Percentiles rank a stretch among this genome's conserved stretches.
Conservation (phyloP, 2,888 invertebrate genomes). For the Hyalella azteca region DNA sequence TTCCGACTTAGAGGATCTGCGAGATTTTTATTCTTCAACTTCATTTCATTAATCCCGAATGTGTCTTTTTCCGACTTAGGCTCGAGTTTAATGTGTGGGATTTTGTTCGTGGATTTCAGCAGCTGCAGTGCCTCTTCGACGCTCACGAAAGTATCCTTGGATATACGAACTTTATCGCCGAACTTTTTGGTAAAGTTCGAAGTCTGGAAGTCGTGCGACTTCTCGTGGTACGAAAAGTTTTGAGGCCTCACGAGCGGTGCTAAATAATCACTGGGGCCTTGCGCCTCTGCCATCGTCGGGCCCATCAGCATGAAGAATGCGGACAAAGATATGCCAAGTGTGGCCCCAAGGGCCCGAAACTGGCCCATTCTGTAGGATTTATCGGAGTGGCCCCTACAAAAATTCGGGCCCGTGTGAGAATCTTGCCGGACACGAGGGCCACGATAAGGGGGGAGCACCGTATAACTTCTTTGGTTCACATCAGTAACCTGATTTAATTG, state of each 20-base stretch:
- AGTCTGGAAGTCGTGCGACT: background rate
- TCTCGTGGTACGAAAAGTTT: background rate
- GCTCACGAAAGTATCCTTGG: constrained; percentile 26
- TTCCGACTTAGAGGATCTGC: background rate
- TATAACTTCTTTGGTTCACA: too few species aligned
- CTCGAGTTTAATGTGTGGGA: constrained; percentile 16
- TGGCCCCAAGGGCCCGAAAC: too few species aligned
- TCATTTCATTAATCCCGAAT: too few species aligned
- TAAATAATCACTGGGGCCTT: background rate
- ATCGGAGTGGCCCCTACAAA: too few species aligned
- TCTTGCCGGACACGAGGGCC: too few species aligned
- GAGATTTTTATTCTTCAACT: background rate
- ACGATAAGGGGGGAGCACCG: too few species aligned
- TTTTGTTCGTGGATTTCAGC: constrained; percentile 11
- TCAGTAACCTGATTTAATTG: too few species aligned
- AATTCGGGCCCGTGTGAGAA: too few species aligned
- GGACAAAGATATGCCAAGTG: too few species aligned
- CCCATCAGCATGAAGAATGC: too few species aligned
- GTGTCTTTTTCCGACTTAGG: background rate
- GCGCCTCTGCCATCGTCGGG: background rate
- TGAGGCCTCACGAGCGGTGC: background rate
- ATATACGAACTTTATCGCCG: constrained; percentile 17
- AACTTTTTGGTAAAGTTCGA: constrained; percentile 20
- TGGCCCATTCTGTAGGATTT: too few species aligned
- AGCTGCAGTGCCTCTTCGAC: constrained; percentile 23